Evolutionary conservation across 2,888 invertebrate species (phyloP).

Genomic region (Catocala nupta): DNA sequence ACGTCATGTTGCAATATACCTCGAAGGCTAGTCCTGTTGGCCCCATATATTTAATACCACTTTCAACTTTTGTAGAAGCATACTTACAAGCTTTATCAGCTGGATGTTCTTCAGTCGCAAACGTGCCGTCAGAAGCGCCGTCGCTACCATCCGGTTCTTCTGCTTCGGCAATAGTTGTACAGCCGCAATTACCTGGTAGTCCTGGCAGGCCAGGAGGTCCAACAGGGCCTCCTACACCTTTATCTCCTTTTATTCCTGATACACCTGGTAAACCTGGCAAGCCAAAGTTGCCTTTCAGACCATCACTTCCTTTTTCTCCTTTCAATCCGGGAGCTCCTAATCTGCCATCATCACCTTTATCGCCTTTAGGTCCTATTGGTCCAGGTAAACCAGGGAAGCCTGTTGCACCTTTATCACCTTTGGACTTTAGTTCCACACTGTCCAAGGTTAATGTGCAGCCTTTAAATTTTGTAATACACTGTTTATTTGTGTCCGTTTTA

Average conservation of each 20-base stretch:
- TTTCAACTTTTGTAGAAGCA: background rate
- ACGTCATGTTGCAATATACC: slow-evolving; percentile 19
- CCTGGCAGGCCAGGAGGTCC: slow-evolving; percentile 14
- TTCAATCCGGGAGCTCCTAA: background rate
- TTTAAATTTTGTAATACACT: slow-evolving; percentile 15
- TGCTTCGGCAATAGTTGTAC: background rate
- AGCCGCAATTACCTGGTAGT: slow-evolving; percentile 1
- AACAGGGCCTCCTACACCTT: background rate
- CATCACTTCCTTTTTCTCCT: slow-evolving; percentile 10
- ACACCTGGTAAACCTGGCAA: slow-evolving; percentile 4
- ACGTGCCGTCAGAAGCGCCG: background rate
- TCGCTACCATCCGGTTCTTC: background rate
- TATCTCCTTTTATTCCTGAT: background rate
- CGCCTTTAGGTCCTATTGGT: slow-evolving; percentile 1
- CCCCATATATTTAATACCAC: slow-evolving; percentile 11
- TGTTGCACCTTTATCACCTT: background rate
- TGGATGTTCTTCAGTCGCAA: background rate
- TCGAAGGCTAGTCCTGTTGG: background rate
- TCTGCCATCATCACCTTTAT: background rate
- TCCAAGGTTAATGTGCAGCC: slow-evolving; percentile 7
- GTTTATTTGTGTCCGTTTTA: slow-evolving; percentile 4
- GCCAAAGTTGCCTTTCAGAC: background rate
- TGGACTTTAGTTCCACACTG: background rate
- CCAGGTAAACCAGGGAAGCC: background rate
- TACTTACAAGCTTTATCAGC: slow-evolving; percentile 1